Percentiles rank a stretch among this genome's conserved stretches.
phyloP scores from a whole-genome alignment of 2,797 vertebrate genomes.

The Netta rufina region DNA sequence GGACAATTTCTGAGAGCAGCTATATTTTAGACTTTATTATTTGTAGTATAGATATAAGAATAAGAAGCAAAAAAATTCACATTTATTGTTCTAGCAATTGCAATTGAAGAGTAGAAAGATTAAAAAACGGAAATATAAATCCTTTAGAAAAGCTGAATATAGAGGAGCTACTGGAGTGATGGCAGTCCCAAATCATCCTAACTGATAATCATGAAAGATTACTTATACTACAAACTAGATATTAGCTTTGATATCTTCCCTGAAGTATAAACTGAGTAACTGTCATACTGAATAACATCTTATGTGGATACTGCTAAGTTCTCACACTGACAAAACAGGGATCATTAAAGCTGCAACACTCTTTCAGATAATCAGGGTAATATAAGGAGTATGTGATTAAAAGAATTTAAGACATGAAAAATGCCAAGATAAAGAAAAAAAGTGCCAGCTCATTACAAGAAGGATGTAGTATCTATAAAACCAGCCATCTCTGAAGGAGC shows the following conservation, averaged over 20 bases:
- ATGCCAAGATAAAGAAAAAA: background rate
- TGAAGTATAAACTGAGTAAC: constrained; percentile 57
- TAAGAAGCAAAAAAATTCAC: constrained; percentile 45
- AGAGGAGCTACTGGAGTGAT: background rate
- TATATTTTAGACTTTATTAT: constrained; percentile 57
- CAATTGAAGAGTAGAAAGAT: constrained; percentile 34
- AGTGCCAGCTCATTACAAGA: background rate
- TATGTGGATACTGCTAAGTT: constrained; percentile 32
- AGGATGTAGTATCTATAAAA: background rate
- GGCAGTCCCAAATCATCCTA: constrained; percentile 54
- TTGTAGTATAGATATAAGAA: constrained; percentile 29
- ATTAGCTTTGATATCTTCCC: constrained; percentile 64
- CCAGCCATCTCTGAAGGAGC: background rate
- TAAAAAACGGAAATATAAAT: constrained; percentile 53
- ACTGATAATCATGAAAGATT: constrained; percentile 58
- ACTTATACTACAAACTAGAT: constrained; percentile 51
- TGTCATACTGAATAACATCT: constrained; percentile 45
- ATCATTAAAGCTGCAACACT: constrained; percentile 46
- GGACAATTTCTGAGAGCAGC: constrained; percentile 16
- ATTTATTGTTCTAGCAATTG: constrained; percentile 58
- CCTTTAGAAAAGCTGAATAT: constrained; percentile 31
- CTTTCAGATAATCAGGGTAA: constrained; percentile 54
- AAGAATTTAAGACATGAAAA: constrained; percentile 45
- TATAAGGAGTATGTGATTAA: constrained; percentile 38
- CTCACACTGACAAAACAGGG: constrained; percentile 32